Evolutionary conservation across 2,888 invertebrate species (phyloP).

Genomic region (Ophion slaviceki): DNA sequence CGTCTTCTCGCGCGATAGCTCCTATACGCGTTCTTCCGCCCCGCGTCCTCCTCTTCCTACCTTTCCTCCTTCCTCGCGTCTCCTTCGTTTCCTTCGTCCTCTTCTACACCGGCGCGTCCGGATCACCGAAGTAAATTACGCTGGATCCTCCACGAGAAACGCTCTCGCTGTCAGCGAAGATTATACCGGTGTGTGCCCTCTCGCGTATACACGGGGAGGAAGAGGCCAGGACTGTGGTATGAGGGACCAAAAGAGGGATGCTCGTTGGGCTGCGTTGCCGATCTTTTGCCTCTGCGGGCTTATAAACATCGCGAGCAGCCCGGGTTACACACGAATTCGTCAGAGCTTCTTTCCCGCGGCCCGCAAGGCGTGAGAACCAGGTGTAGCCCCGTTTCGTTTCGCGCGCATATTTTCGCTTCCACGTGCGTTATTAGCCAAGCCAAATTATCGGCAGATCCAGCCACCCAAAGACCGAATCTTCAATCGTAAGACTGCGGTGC

Average conservation of each 20-base stretch:
- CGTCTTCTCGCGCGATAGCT: constrained; percentile 35
- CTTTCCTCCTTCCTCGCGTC: constrained; percentile 17
- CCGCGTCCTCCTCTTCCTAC: constrained; percentile 26
- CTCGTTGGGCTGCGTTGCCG: constrained; percentile 49
- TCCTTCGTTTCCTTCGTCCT: constrained; percentile 28
- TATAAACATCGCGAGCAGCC: constrained; percentile 58
- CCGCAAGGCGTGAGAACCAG: constrained; percentile 69
- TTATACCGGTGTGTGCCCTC: constrained; percentile 64
- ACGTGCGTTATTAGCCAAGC: constrained; percentile 7
- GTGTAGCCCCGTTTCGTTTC: constrained; percentile 54
- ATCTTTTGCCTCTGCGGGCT: constrained; percentile 49
- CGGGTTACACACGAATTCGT: constrained; percentile 62
- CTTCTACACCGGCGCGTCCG: constrained; percentile 63
- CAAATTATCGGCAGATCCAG: constrained; percentile 5
- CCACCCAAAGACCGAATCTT: not conserved
- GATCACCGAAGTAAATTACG: constrained; percentile 67
- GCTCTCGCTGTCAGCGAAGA: constrained; percentile 70
- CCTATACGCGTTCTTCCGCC: constrained; percentile 5
- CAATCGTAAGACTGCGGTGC: too few relatives aligned
- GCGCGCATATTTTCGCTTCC: constrained; percentile 11
- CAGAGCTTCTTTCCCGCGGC: constrained; percentile 56
- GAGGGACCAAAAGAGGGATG: constrained; percentile 28
- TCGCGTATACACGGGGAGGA: constrained; percentile 20
- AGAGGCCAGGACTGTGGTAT: not conserved
- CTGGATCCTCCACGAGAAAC: constrained; percentile 63